Evolutionary conservation across 2,888 invertebrate species (phyloP).

Genomic region (Petrolisthes manimaculis): DNA sequence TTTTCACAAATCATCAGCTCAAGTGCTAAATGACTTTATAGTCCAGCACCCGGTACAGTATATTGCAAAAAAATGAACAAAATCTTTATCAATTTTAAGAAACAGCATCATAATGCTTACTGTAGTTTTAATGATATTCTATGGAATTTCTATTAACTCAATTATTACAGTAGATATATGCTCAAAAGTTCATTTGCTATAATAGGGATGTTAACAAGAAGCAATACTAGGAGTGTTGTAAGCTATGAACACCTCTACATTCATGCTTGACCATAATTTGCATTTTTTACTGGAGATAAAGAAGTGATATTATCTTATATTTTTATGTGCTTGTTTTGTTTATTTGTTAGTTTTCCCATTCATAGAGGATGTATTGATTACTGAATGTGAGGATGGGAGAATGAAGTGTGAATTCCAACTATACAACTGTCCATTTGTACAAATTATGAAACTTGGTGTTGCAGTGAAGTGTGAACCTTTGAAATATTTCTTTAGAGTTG

Average conservation of each 20-base stretch:
- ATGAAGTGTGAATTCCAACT: slow-evolving; percentile 8
- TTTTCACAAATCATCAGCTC: too few relatives aligned
- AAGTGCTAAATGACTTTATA: too few relatives aligned
- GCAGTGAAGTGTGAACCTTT: neutral
- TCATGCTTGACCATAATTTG: slow-evolving; percentile 16
- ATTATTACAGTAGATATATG: too few relatives aligned
- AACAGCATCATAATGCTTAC: too few relatives aligned
- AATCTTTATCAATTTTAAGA: too few relatives aligned
- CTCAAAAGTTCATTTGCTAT: too few relatives aligned
- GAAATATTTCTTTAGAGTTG: slow-evolving; percentile 3
- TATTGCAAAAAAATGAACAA: too few relatives aligned
- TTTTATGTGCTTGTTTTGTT: slow-evolving; percentile 40
- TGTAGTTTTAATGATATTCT: too few relatives aligned
- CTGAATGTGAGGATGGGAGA: slow-evolving; percentile 29
- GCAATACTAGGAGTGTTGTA: neutral
- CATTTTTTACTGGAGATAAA: slow-evolving; percentile 45
- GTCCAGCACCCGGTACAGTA: too few relatives aligned
- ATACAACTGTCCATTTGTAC: slow-evolving; percentile 38
- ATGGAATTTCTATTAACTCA: too few relatives aligned
- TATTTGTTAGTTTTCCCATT: slow-evolving; percentile 19
- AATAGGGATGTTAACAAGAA: too few relatives aligned
- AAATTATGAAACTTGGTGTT: slow-evolving; percentile 4
- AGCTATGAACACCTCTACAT: slow-evolving; percentile 18
- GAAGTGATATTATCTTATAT: slow-evolving; percentile 45
- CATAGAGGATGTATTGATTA: slow-evolving; percentile 27